These are phyloP conservation scores for Idaea straminata DNA, from an alignment of 2,888 invertebrate genomes.

Conservation along the genomic window DNA sequence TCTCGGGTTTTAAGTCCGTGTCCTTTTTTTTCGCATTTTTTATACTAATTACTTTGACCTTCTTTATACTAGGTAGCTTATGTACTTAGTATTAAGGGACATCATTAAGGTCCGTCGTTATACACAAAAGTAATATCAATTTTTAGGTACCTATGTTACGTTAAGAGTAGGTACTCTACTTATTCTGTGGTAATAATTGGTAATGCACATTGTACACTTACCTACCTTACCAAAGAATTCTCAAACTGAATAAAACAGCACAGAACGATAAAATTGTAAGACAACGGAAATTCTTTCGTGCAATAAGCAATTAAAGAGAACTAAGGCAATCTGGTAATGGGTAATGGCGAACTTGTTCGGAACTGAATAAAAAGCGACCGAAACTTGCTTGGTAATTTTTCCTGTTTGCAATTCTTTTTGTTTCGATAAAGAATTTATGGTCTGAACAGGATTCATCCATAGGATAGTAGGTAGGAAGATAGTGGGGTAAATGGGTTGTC, in stretches of 20 bases:
- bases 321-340: conserved; percentile 26
- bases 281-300: conserved; percentile 16
- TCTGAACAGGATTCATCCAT: neutral
- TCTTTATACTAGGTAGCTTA: no score
- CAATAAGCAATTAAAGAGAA: conserved; percentile 24
- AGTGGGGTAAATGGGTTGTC: neutral
- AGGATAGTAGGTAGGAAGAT: neutral
- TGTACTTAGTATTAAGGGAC: no score
- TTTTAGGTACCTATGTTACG: no score
- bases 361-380: conserved; percentile 8
- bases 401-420: conserved; percentile 5
- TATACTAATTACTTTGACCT: no score
- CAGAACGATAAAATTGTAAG: conserved; percentile 20
- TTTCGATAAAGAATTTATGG: conserved; percentile 1
- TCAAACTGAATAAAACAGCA: conserved; percentile 3
- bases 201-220: neutral
- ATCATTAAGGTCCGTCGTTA: no score
- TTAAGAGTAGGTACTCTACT: no score
- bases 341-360: conserved; percentile 13
- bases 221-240: conserved; percentile 4
- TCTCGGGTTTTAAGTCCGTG: no score
- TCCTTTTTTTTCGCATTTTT: no score
- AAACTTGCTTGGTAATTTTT: conserved; percentile 6
- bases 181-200: no score
- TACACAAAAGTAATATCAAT: no score